These are phyloP conservation scores for Bubo bubo DNA, from an alignment of 2,113 vertebrate genomes.

Conservation along the genomic window DNA sequence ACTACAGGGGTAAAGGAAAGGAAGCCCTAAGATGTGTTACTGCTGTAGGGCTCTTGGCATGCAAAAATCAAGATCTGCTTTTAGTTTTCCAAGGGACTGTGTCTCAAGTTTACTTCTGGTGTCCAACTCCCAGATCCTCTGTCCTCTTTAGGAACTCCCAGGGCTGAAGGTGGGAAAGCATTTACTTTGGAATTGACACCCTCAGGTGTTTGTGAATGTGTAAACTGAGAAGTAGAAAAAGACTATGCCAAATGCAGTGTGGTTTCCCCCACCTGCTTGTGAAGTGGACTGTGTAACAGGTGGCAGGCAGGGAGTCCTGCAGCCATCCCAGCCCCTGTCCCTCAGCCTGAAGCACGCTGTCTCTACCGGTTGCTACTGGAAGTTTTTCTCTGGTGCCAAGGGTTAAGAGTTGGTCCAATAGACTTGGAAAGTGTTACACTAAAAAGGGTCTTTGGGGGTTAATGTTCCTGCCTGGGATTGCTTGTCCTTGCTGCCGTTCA, in stretches of 20 bases:
- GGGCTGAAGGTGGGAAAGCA: not conserved
- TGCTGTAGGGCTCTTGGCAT: constrained; percentile 11
- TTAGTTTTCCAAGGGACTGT: constrained; percentile 11
- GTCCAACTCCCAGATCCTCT: not conserved
- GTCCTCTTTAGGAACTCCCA: not conserved
- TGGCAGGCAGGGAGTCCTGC: not conserved
- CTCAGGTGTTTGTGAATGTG: constrained; percentile 2
- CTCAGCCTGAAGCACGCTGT: not conserved
- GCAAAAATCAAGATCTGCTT: constrained; percentile 21
- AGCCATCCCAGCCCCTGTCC: not conserved
- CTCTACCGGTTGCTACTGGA: not conserved
- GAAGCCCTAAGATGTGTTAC: not conserved
- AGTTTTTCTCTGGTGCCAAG: not conserved
- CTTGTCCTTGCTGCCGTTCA: not conserved
- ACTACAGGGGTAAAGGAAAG: not conserved
- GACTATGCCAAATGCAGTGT: not conserved
- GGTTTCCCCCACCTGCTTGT: not conserved
- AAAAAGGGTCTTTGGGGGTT: not conserved
- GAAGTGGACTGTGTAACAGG: not conserved
- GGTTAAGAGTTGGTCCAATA: not conserved
- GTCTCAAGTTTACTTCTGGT: not conserved
- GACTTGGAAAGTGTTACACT: not conserved
- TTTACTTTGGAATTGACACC: not conserved
- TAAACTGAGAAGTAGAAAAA: not conserved
- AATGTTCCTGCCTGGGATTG: not conserved